Conservation (phyloP, 2,888 invertebrate genomes). For the Chesias legatella region DNA sequence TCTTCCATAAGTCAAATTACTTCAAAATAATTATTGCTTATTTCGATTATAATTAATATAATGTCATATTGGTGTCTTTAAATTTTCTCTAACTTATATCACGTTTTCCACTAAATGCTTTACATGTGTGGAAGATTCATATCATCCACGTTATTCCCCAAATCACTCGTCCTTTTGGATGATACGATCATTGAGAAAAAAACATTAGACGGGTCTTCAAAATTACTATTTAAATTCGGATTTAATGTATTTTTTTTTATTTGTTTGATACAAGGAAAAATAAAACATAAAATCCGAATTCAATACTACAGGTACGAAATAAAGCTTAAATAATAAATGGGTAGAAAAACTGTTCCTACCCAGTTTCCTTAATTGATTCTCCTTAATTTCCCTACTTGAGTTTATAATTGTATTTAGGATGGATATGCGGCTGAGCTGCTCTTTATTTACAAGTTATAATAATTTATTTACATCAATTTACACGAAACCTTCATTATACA, state of each 20-base stretch:
- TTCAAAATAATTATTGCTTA: conserved; percentile 47
- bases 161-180: too few relatives aligned
- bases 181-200: too few relatives aligned
- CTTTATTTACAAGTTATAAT: conserved; percentile 45
- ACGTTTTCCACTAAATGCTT: conserved; percentile 1
- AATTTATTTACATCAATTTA: conserved; percentile 60
- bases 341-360: conserved; percentile 29
- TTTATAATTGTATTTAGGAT: conserved; percentile 61
- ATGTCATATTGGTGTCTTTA: conserved; percentile 46
- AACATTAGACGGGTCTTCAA: too few relatives aligned
- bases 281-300: too few relatives aligned
- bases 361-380: conserved; percentile 29
- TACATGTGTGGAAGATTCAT: not conserved
- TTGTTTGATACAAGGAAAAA: too few relatives aligned
- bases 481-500: conserved; percentile 38
- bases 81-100: conserved; percentile 20
- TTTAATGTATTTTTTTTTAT: too few relatives aligned
- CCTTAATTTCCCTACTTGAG: conserved; percentile 42
- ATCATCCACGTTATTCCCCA: too few relatives aligned
- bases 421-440: conserved; percentile 73
- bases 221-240: too few relatives aligned
- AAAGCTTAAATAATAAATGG: too few relatives aligned
- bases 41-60: conserved; percentile 35
- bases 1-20: too few relatives aligned
- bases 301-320: too few relatives aligned